Evolutionary conservation across 2,113 vertebrate genomes (phyloP), one percentile per base, ranked within the genome.

Genomic region (Ptychochromis oligacanthus): DNA sequence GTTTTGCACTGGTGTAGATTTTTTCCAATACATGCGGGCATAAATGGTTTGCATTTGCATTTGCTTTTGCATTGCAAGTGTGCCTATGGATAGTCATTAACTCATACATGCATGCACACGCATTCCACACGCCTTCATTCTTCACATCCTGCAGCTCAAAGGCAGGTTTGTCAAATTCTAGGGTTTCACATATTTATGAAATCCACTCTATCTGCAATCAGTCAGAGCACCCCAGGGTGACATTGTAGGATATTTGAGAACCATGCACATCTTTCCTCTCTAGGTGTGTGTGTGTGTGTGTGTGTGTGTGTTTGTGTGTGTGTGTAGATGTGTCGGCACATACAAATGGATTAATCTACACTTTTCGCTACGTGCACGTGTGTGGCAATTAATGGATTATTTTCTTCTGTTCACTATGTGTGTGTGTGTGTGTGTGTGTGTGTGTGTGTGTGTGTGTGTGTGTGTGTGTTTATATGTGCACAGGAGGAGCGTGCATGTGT

Each of bases 181-280:
- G 81, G 85, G 89, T 94, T 95, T 95, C 92, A 85, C 82, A 89
- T 86, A 93, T 93, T 93, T 88, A 93, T 94, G 91, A 94, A 94
- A 94, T 86, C 85, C 90, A 85, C 93, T 94, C 92, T 83, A 82
- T 93, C 93, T 93, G 88, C 85, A 86, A 93, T 94, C 90, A 92
- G 83, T 87, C 87, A 88, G 88, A 91, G 88, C 87, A 89, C 89
- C 70, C 88, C 88, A 91, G 94, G 93, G 94, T 95, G 92, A 95
- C 94, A 94, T 94, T 94, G 93, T 89, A 77, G 78, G 93, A 93
- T 93, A 94, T 93, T 87, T 93, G 93, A 95, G 91, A 92, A 43
- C 72, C 34, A 60, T 82, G 79, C 82, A 87, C 81, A 49, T 79
- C 82, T 77, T 65, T 85, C 70, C 58, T 75, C n/a, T 86, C 62